phyloP scores from a whole-genome alignment of 2,113 vertebrate genomes.

The Atherinomorus stipes region DNA sequence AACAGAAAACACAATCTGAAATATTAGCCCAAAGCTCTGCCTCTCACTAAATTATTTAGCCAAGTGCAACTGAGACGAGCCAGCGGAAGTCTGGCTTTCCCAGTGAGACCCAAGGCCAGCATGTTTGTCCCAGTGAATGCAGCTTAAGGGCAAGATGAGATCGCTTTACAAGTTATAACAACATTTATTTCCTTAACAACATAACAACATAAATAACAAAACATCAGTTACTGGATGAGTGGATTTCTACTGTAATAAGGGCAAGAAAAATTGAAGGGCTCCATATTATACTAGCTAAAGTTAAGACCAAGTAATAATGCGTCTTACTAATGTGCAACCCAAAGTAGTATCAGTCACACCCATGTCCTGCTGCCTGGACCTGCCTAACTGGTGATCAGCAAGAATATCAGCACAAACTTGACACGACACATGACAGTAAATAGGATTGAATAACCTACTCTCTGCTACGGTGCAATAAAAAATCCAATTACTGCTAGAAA shows the following conservation, averaged over 20 bases:
- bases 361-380: not conserved
- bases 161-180: not conserved
- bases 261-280: no score
- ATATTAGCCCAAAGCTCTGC: constrained; percentile 18
- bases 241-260: no score
- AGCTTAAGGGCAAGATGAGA: constrained; percentile 3
- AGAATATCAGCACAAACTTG: not conserved
- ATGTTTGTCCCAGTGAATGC: not conserved
- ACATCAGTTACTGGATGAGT: no score
- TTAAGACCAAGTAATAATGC: not conserved
- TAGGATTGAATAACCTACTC: no score
- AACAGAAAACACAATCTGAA: constrained; percentile 12
- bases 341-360: constrained; percentile 4
- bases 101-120: not conserved
- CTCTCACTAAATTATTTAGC: constrained; percentile 72
- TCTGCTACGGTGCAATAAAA: no score
- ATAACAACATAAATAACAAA: not conserved
- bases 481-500: no score
- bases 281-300: no score
- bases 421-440: no score
- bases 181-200: not conserved
- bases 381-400: constrained; percentile 7
- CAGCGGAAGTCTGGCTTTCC: constrained; percentile 20
- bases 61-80: constrained; percentile 38
- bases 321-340: not conserved